A percentile compares a stretch with the other conserved stretches of the same genome.
Conservation (phyloP, 2,113 vertebrate species). For the Centropus unirufus region DNA sequence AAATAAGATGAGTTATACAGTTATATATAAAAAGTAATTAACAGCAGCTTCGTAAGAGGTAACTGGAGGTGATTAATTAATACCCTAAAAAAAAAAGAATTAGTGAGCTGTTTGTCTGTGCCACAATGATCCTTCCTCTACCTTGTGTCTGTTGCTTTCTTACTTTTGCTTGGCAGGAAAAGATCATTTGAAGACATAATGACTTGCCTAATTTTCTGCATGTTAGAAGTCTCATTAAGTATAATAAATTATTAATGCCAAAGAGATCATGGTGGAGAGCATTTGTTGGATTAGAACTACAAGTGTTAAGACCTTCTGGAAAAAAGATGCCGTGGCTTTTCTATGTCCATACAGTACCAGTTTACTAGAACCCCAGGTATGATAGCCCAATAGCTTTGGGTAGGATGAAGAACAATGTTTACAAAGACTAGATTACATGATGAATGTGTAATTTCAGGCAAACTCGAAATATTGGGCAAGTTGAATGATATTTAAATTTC, state of each 20-base stretch:
- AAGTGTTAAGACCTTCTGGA: background rate
- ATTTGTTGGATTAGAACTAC: background rate
- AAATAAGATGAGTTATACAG: background rate
- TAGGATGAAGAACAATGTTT: background rate
- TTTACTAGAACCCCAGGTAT: background rate
- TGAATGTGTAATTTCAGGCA: background rate
- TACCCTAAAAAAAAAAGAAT: background rate
- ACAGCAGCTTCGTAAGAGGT: background rate
- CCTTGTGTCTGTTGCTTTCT: background rate
- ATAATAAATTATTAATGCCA: constrained; percentile 41
- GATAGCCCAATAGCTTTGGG: background rate
- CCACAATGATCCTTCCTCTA: background rate
- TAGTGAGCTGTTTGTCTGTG: background rate
- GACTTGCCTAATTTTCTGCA: constrained; percentile 37
- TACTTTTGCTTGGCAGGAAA: constrained; percentile 4
- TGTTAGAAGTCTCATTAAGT: constrained; percentile 49
- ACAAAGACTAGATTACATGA: background rate
- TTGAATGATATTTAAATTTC: background rate
- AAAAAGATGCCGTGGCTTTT: background rate
- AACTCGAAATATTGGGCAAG: background rate
- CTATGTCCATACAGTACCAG: background rate
- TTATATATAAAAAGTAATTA: background rate
- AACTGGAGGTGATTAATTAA: background rate
- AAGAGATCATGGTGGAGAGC: background rate
- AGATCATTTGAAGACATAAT: background rate